These are phyloP conservation scores for Aplocera efformata DNA, from an alignment of 2,888 invertebrate species.

Conservation along the genomic window DNA sequence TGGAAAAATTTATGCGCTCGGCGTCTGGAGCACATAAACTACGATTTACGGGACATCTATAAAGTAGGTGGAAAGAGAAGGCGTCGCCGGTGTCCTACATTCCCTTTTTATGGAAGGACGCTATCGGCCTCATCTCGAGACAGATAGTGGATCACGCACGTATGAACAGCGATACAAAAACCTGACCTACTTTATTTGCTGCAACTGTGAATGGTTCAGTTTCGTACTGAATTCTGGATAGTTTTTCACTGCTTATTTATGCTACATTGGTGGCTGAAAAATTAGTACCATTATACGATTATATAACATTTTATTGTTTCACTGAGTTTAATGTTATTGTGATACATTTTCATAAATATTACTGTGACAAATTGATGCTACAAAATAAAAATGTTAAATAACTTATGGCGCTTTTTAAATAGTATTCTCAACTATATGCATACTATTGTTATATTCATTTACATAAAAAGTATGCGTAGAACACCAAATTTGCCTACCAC, in stretches of 20 bases:
- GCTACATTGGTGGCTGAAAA: background rate
- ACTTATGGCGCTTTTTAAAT: no score
- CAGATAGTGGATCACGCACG: slow-evolving; percentile 69
- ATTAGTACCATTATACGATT: background rate
- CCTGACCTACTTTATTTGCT: slow-evolving; percentile 58
- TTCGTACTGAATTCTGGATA: slow-evolving; percentile 19
- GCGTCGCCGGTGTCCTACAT: slow-evolving; percentile 67
- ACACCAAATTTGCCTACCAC: no score
- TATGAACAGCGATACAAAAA: slow-evolving; percentile 58
- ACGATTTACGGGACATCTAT: slow-evolving; percentile 65
- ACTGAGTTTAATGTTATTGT: background rate
- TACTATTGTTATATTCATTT: no score
- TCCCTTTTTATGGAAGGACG: slow-evolving; percentile 72
- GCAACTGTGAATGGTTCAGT: slow-evolving; percentile 43
- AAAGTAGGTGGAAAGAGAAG: slow-evolving; percentile 64
- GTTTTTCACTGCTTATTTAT: slow-evolving; percentile 13
- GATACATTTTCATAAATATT: background rate
- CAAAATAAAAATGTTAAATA: no score
- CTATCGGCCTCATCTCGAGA: slow-evolving; percentile 64
- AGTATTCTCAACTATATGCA: no score
- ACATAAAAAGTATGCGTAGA: no score
- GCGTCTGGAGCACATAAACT: slow-evolving; percentile 54
- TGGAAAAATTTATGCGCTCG: slow-evolving; percentile 12
- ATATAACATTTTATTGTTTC: background rate
- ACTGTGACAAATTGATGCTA: no score